Evolutionary conservation across 1,140 invertebrate species (phyloP), one percentile per base, ranked within the genome.

Genomic region (Pristionchus pacificus): DNA sequence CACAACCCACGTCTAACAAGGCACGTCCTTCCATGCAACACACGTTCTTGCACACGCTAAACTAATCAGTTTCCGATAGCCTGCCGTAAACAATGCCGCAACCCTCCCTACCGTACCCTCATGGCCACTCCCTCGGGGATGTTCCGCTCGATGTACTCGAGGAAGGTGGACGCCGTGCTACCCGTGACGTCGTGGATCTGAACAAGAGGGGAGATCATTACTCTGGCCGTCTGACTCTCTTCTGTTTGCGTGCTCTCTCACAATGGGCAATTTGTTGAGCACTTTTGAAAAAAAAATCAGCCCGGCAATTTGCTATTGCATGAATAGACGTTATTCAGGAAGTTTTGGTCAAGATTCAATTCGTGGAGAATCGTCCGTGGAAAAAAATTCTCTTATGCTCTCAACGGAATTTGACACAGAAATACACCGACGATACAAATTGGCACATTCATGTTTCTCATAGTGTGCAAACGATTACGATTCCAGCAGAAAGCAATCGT

Each of bases 61-160:
- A n/a, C n/a, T n/a, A n/a, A n/a, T n/a, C n/a, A n/a, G n/a, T n/a
- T n/a, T n/a, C n/a, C n/a, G n/a, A n/a, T n/a, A n/a, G n/a, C n/a
- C n/a, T n/a, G n/a, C n/a, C n/a, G n/a, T n/a, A n/a, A n/a, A n/a
- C n/a, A n/a, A 49, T 49, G 38, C 6, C 6, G 6, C 38, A 49
- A 49, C 38, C 19, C 38, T 49, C 15, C 92, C 92, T n/a, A n/a
- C n/a, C n/a, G n/a, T 2, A 95, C 91, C 88, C 95, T 95, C 86
- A 98, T 89, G 25, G 91, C 91, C 62, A 97, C 91, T 68, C 95
- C 95, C 88, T 98, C 96, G 0, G 96, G 96, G 73, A 98, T 87
- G 88, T 98, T 98, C 77, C 95, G 88, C 84, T 98, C 89, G 68
- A 97, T 90, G 85, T 98, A 98, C 85, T 98, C 96, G 31, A 98